phyloP scores from a whole-genome alignment of 1,140 invertebrate species.

The Cotesia vestalis region DNA sequence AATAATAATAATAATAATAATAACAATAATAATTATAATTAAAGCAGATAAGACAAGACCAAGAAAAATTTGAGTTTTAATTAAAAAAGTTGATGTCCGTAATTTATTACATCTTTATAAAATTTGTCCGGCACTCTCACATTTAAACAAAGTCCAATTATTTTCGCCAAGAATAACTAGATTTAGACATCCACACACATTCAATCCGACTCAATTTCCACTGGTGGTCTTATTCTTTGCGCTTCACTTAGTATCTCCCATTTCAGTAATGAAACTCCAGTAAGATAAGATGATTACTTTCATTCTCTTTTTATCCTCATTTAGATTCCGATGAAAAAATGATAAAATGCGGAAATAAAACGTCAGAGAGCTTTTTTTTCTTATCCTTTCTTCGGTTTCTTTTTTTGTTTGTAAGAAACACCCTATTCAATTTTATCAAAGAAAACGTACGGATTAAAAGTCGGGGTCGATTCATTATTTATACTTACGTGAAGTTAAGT shows the following conservation, averaged over 20 bases:
- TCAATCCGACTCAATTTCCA: not conserved
- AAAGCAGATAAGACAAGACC: too few relatives aligned
- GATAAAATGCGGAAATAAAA: not conserved
- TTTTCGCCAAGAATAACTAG: not conserved
- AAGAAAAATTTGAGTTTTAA: too few relatives aligned
- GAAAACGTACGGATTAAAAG: not conserved
- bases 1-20: too few relatives aligned
- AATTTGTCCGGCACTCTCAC: not conserved
- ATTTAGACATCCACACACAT: not conserved
- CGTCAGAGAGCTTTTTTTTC: not conserved
- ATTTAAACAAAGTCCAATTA: constrained; percentile 9
- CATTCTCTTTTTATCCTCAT: not conserved
- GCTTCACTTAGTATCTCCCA: not conserved
- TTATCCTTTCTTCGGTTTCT: too few relatives aligned
- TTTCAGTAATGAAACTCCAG: constrained; percentile 11
- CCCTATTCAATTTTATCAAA: not conserved
- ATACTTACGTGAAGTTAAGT: too few relatives aligned
- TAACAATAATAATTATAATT: too few relatives aligned
- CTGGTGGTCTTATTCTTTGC: not conserved
- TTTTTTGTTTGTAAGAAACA: not conserved
- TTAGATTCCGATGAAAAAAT: not conserved
- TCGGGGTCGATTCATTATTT: too few relatives aligned
- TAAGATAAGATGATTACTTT: constrained; percentile 2
- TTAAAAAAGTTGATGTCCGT: too few relatives aligned
- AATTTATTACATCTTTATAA: not conserved